Evolutionary conservation across 2,113 vertebrate species (phyloP).

Genomic region (Mustelus asterias): DNA sequence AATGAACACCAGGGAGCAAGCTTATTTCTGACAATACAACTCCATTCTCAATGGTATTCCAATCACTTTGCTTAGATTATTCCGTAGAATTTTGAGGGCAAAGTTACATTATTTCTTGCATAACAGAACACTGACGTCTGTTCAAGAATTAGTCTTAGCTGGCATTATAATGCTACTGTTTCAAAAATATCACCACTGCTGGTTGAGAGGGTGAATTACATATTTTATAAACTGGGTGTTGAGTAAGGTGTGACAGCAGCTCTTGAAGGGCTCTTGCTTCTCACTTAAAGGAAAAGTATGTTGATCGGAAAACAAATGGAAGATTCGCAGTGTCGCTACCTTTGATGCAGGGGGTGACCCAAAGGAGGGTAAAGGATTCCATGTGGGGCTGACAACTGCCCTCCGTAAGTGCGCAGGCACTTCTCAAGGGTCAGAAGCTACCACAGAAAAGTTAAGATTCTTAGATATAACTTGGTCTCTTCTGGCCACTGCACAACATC

Average conservation of each 20-base stretch:
- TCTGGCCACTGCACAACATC: background rate
- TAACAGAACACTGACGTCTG: background rate
- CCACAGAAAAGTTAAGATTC: background rate
- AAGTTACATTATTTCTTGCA: background rate
- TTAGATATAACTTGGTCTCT: background rate
- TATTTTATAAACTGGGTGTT: background rate
- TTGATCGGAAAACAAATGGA: background rate
- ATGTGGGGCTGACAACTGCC: background rate
- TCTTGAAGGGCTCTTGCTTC: background rate
- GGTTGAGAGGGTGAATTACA: background rate
- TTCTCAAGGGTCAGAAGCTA: background rate
- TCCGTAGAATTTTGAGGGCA: background rate
- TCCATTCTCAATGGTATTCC: background rate
- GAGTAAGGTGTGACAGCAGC: background rate
- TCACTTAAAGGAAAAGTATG: background rate
- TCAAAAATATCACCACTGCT: background rate
- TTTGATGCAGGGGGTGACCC: background rate
- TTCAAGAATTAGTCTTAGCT: background rate
- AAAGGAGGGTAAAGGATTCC: background rate
- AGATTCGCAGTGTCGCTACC: too few relatives aligned
- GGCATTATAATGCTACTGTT: background rate
- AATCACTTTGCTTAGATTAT: background rate
- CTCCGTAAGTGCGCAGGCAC: background rate
- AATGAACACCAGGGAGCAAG: background rate
- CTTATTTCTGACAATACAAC: background rate